These are phyloP conservation scores for Sinocyclocheilus anophthalmus DNA, from an alignment of 2,113 vertebrate genomes.

Conservation along the genomic window DNA sequence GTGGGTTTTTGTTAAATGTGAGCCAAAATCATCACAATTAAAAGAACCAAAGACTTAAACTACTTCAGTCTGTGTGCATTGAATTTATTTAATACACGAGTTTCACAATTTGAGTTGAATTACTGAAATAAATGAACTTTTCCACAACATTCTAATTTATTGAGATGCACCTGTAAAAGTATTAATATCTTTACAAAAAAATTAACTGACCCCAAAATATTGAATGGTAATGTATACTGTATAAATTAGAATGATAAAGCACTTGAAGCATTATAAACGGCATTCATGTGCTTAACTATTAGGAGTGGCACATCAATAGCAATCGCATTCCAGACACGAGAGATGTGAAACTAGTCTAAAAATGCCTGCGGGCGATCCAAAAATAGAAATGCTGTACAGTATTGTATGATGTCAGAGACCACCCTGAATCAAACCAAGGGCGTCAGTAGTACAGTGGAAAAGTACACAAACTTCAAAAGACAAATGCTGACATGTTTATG, in stretches of 20 bases:
- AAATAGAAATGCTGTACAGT: conserved; percentile 32
- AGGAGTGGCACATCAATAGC: not conserved
- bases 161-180: not conserved
- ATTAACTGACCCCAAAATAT: not conserved
- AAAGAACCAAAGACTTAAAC: too few species aligned
- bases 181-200: not conserved
- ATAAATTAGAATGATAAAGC: not conserved
- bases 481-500: conserved; percentile 46
- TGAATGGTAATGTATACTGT: not conserved
- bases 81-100: too few species aligned
- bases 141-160: too few species aligned
- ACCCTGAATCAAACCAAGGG: conserved; percentile 29
- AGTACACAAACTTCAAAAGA: conserved; percentile 41
- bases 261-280: not conserved
- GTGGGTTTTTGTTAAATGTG: too few species aligned
- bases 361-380: conserved; percentile 23
- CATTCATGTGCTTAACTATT: conserved; percentile 17
- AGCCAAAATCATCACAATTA: too few species aligned
- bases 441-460: conserved; percentile 35
- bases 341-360: conserved; percentile 10
- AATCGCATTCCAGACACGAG: not conserved
- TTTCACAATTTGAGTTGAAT: too few species aligned
- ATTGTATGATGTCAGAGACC: conserved; percentile 46
- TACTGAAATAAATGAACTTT: too few species aligned
- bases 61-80: too few species aligned